Evolutionary conservation across 2,888 invertebrate genomes (phyloP).

Genomic region (Drosophila maculinotata): DNA sequence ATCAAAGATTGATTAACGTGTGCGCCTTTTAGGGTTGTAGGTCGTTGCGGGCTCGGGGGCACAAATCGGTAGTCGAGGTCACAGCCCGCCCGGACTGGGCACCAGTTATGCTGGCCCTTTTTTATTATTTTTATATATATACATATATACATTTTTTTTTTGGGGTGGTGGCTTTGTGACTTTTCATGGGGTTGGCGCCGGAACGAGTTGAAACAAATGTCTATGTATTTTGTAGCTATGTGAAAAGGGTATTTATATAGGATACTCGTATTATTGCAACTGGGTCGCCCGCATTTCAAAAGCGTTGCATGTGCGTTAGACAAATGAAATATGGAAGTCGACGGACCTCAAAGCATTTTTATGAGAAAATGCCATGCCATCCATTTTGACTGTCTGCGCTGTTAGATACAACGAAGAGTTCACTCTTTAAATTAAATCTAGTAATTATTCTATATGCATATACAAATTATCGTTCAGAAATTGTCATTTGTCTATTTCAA

Average conservation of each 20-base stretch:
- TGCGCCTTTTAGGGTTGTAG: constrained; percentile 42
- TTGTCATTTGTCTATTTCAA: not conserved
- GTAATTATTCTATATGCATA: not conserved
- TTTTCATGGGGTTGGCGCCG: constrained; percentile 47
- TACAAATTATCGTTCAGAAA: not conserved
- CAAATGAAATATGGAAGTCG: constrained; percentile 44
- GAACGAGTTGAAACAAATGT: constrained; percentile 57
- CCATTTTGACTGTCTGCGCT: constrained; percentile 13
- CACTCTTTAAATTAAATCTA: constrained; percentile 20
- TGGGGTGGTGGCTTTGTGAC: constrained; percentile 72
- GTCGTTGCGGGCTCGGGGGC: constrained; percentile 7
- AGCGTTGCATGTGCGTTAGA: constrained; percentile 33
- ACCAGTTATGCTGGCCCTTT: constrained; percentile 26
- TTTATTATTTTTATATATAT: constrained; percentile 10
- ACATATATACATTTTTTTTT: constrained; percentile 22
- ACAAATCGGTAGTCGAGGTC: constrained; percentile 20
- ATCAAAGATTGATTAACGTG: constrained; percentile 73
- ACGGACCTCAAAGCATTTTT: constrained; percentile 18
- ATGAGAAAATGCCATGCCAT: constrained; percentile 32
- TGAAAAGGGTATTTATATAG: constrained; percentile 57
- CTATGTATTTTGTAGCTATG: constrained; percentile 32
- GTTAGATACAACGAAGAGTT: not conserved
- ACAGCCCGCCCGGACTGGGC: constrained; percentile 22
- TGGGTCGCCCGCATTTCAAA: constrained; percentile 49
- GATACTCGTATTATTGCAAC: constrained; percentile 39